Conservation (phyloP, 2,797 vertebrate species). For the Nannoperca australis region DNA sequence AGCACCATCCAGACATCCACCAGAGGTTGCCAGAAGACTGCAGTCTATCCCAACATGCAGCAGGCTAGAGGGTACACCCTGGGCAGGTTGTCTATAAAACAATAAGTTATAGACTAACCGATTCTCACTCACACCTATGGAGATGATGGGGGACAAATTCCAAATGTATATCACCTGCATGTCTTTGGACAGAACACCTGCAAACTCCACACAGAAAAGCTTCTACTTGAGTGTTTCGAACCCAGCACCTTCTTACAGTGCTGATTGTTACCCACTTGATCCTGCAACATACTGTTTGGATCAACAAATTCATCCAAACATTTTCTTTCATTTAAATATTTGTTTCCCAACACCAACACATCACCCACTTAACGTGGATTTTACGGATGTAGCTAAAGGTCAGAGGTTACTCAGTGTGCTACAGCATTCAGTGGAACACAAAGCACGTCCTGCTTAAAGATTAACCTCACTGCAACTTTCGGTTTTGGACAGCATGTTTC, state of each 20-base stretch:
- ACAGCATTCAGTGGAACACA: background rate
- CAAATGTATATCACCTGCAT: background rate
- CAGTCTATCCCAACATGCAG: constrained; percentile 1
- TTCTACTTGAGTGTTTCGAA: background rate
- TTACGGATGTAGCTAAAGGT: background rate
- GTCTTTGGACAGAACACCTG: background rate
- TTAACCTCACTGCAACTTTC: constrained; percentile 14
- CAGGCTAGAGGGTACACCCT: too few species aligned
- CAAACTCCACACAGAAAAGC: background rate
- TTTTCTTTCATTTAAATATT: background rate
- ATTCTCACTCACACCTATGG: background rate
- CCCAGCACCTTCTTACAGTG: too few species aligned
- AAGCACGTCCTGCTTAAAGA: background rate
- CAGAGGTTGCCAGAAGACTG: background rate
- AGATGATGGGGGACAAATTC: background rate
- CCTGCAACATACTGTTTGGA: background rate
- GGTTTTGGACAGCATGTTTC: background rate
- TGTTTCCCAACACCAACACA: background rate
- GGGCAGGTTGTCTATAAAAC: background rate
- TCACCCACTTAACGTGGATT: background rate
- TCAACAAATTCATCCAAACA: background rate
- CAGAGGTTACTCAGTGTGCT: too few species aligned
- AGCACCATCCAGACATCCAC: background rate
- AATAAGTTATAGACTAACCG: background rate
- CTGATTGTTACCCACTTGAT: background rate